phyloP scores from a whole-genome alignment of 2,113 vertebrate genomes.

The Callocephalon fimbriatum region DNA sequence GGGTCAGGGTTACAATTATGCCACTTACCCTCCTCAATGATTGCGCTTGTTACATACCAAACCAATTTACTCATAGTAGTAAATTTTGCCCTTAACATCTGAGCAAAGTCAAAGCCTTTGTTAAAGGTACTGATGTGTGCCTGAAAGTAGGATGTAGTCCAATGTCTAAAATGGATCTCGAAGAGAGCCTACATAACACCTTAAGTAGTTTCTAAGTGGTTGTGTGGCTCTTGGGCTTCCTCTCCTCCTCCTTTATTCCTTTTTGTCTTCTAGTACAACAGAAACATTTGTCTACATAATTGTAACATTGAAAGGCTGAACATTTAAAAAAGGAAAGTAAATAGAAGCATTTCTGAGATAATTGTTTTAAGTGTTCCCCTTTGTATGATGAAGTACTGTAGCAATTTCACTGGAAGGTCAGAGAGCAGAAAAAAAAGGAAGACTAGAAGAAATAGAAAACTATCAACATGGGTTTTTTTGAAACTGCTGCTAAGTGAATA shows the following conservation, averaged over 20 bases:
- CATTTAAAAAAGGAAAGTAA: constrained; percentile 24
- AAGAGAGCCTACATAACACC: background rate
- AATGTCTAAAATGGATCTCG: background rate
- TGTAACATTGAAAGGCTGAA: background rate
- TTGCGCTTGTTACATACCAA: background rate
- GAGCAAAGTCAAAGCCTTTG: background rate
- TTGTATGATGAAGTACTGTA: background rate
- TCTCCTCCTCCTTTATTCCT: background rate
- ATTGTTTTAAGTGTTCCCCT: constrained; percentile 7
- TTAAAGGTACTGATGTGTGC: background rate
- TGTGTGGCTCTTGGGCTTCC: background rate
- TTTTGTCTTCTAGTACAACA: background rate
- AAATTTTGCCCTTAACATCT: background rate
- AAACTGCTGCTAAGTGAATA: background rate
- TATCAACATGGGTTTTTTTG: background rate
- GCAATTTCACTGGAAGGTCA: constrained; percentile 17
- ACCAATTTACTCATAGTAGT: background rate
- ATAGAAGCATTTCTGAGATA: background rate
- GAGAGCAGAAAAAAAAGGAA: background rate
- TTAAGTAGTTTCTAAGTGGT: background rate
- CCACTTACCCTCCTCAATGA: background rate
- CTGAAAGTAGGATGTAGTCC: background rate
- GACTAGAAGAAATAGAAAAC: background rate
- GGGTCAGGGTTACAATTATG: background rate
- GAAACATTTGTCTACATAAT: constrained; percentile 28